Evolutionary conservation across 1,140 invertebrate species (phyloP).

Genomic region (Rhopalosiphum maidis): DNA sequence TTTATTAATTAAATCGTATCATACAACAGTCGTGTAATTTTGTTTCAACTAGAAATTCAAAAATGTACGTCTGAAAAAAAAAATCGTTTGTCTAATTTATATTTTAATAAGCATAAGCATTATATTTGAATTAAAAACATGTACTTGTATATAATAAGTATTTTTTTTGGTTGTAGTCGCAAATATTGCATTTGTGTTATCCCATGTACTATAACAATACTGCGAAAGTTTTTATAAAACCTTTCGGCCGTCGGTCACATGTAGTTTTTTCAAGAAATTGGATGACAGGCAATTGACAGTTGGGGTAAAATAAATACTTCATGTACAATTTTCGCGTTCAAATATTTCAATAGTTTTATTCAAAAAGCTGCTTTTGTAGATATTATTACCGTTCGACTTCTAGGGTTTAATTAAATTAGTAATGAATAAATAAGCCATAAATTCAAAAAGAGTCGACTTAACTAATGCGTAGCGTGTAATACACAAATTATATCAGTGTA

Average conservation of each 20-base stretch:
- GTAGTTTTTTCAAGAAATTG: not conserved
- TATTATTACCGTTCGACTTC: not conserved
- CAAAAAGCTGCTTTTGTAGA: not conserved
- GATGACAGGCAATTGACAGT: not conserved
- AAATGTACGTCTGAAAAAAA: not conserved
- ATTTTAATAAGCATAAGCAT: not conserved
- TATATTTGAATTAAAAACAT: not conserved
- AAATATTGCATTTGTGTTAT: not conserved
- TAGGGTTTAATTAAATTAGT: not conserved
- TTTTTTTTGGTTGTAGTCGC: not conserved
- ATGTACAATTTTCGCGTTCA: not conserved
- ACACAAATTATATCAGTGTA: not conserved
- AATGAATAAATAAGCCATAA: not conserved
- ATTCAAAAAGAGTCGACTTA: not conserved
- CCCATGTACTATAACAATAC: not conserved
- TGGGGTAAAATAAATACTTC: not conserved
- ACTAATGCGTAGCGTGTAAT: not conserved
- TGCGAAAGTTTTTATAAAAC: not conserved
- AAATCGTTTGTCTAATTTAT: not conserved
- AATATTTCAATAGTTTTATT: not conserved
- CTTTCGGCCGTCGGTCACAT: not conserved
- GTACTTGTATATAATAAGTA: not conserved
- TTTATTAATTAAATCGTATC: not conserved
- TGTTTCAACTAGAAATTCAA: not conserved
- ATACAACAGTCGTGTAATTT: not conserved